Base-by-base conservation (phyloP, 2,888 invertebrate species). In the Drosophila diplacantha region DNA sequence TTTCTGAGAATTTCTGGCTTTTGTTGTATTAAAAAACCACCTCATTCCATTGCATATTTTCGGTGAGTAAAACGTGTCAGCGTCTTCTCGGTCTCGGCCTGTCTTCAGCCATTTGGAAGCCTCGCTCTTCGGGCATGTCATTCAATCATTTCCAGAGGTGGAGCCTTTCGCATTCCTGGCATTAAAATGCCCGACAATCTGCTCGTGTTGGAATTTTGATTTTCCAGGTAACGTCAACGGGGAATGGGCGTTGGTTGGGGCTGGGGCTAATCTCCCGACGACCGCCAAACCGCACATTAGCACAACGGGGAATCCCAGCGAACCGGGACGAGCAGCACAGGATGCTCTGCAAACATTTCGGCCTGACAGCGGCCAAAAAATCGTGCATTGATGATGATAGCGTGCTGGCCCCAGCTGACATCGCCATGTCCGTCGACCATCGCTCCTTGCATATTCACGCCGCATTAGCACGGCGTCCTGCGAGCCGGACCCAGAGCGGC, bases 361-460 rank as follows among this genome's bases (percentile, higher is more conserved):
- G 66, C 66, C 63, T 61, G 63, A 57, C 60, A 65, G 51, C 60
- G 61, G 51, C 54, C 70, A 54, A 63, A 73, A 61, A 72, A 66
- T 75, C 69, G 74, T 78, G 76, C 81, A 78, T 81, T 81, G 78
- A 79, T 79, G 81, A 73, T 81, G 81, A 78, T 78, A 78, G 79
- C 79, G 71, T 51, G 57, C 53, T 46, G 50, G 39, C 59, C 34
- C 50, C 58, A 58, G 43, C 54, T 53, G 52, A 51, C 53, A 41
- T 38, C 55, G 53, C 46, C 43, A 66, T 69, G 62, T 67, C 75
- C 65, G 44, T 44, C 73, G 59, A 60, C 75, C 71, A 55, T 35
- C 32, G 52, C 39, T 58, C 66, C 62, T 64, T 81, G 81, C 80
- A 82, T 82, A 82, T 80, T 82, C 80, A 81, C 72, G 80, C 77